Conservation (phyloP, 1,140 invertebrate species). For the Venustaconcha ellipsiformis region DNA sequence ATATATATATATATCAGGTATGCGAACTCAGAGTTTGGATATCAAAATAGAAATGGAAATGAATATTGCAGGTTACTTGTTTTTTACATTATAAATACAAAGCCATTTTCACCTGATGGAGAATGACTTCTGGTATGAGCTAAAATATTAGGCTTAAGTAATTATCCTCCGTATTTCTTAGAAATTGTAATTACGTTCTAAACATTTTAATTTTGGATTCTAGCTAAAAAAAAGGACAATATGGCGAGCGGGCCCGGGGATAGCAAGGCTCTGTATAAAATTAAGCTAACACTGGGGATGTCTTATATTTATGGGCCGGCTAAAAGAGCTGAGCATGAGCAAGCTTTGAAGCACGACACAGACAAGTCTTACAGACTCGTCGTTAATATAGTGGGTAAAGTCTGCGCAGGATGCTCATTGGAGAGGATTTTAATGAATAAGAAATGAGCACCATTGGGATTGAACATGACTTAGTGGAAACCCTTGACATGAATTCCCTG, state of each 20-base stretch:
- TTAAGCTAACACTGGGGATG: slow-evolving; percentile 41
- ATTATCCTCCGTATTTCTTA: too few relatives aligned
- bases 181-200: too few relatives aligned
- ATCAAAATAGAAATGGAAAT: too few relatives aligned
- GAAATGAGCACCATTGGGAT: slow-evolving; percentile 50
- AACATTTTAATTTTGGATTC: too few relatives aligned
- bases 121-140: too few relatives aligned
- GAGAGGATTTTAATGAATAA: slow-evolving; percentile 35
- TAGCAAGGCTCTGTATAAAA: slow-evolving; percentile 34
- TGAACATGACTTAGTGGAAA: slow-evolving; percentile 47
- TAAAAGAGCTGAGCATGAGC: slow-evolving; percentile 32
- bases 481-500: slow-evolving; percentile 23
- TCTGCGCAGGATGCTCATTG: slow-evolving; percentile 32
- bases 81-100: too few relatives aligned
- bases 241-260: neutral
- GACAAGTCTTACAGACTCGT: slow-evolving; percentile 39
- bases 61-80: too few relatives aligned
- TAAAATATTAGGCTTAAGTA: too few relatives aligned
- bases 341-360: slow-evolving; percentile 34
- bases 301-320: slow-evolving; percentile 43
- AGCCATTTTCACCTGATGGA: too few relatives aligned
- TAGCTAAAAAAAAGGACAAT: too few relatives aligned
- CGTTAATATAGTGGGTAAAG: slow-evolving; percentile 44
- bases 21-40: too few relatives aligned
- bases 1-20: too few relatives aligned